Conservation (phyloP, 2,113 vertebrate species). For the Tringa solitaria region DNA sequence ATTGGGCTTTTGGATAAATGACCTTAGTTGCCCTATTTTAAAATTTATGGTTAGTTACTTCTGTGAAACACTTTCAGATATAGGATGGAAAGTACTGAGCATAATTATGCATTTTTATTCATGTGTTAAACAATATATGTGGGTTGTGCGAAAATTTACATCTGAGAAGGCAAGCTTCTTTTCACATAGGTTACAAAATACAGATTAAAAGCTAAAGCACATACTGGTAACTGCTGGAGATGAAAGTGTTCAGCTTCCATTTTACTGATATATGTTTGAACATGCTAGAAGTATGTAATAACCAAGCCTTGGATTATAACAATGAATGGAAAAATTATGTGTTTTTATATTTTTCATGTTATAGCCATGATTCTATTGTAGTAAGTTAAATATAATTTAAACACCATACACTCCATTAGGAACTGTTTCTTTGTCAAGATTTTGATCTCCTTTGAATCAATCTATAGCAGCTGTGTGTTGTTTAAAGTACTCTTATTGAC, state of each 20-base stretch:
- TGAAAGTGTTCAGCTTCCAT: slow-evolving; percentile 63
- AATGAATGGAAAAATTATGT: not conserved
- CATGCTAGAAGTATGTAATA: slow-evolving; percentile 71
- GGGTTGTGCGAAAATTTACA: not conserved
- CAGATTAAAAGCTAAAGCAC: not conserved
- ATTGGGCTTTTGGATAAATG: not conserved
- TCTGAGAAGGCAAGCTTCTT: not conserved
- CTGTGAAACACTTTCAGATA: not conserved
- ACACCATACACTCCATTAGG: not conserved
- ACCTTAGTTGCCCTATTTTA: not conserved
- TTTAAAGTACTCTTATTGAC: slow-evolving; percentile 66
- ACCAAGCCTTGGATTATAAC: slow-evolving; percentile 17
- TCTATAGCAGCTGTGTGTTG: slow-evolving; percentile 48
- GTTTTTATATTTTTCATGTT: not conserved
- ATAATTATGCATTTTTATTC: not conserved
- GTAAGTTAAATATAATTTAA: not conserved
- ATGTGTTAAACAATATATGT: not conserved
- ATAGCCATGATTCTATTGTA: not conserved
- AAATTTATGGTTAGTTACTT: not conserved
- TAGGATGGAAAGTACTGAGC: not conserved
- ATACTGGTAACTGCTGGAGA: slow-evolving; percentile 75
- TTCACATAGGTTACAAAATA: not conserved
- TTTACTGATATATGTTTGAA: slow-evolving; percentile 73
- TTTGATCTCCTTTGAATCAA: slow-evolving; percentile 61
- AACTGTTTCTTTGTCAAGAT: slow-evolving; percentile 32